A percentile compares a stretch with the other conserved stretches of the same genome.
Evolutionary conservation across 2,797 vertebrate species (phyloP).

Genomic region (Xiphorhynchus erythropygius): DNA sequence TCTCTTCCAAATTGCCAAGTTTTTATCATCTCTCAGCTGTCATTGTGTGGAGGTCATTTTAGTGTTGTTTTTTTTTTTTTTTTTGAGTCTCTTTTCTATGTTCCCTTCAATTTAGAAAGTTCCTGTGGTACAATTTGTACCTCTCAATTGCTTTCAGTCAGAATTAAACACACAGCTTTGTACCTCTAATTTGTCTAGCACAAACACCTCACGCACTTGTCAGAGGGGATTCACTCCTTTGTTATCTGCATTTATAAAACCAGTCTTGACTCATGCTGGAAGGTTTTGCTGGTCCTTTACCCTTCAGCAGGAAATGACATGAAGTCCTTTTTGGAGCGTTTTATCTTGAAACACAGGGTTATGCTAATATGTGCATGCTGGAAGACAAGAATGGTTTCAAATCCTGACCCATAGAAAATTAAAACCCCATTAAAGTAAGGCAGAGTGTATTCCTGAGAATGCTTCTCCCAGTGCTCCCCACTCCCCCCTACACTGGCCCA

Average conservation of each 20-base stretch:
- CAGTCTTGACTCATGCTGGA: conserved; percentile 46
- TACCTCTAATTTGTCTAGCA: conserved; percentile 55
- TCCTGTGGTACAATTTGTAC: conserved; percentile 45
- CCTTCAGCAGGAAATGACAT: conserved; percentile 29
- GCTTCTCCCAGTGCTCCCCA: not conserved
- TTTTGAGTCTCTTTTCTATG: not conserved
- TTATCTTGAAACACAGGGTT: not conserved
- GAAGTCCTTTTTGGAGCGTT: conserved; percentile 2
- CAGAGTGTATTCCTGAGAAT: not conserved
- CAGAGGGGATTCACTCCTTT: conserved; percentile 58
- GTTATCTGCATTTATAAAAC: conserved; percentile 36
- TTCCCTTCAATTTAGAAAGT: conserved; percentile 51
- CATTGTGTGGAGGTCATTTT: conserved; percentile 29
- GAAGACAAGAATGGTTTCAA: not conserved
- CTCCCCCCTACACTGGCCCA: not conserved
- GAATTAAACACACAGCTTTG: conserved; percentile 56
- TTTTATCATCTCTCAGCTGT: not conserved
- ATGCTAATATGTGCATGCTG: not conserved
- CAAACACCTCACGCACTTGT: conserved; percentile 52
- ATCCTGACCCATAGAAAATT: not conserved
- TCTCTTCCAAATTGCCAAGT: not conserved
- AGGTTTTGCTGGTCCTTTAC: conserved; percentile 50
- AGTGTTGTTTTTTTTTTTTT: not conserved
- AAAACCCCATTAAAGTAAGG: not conserved
- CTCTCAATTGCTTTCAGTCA: conserved; percentile 59